Evolutionary conservation across 2,113 vertebrate species (phyloP), one percentile per base, ranked within the genome.

Genomic region (Zapus hudsonius): DNA sequence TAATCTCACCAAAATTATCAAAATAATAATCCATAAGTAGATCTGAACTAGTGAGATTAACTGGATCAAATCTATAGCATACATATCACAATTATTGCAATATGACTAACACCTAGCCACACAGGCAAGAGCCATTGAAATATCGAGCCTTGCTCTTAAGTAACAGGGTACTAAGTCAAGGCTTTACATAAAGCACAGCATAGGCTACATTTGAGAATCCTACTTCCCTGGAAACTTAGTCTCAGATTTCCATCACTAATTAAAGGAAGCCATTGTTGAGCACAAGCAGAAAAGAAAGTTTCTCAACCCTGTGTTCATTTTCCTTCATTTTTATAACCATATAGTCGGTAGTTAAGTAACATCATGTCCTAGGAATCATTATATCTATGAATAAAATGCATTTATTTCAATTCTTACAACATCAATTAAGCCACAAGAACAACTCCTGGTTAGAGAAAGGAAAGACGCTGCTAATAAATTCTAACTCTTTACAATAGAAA

Each of bases 341-440:
- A 33, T 9, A 90, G 22, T 55, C 90, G 33, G 33, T 72, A 29
- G 52, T 42, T 90, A 81, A 84, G 90, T 89, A 94, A 85, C 15
- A 40, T 74, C 42, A 47, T 20, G 61, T 90, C 40, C 61, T 33
- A 61, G 73, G 87, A 81, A 82, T n/a, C 17, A 93, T 36, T 64
- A 47, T 93, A 31, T 27, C 64, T 38, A 74, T 73, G 73, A 94
- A 38, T 79, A 88, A 95, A 66, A 94, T 89, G 75, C 20, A 85
- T 67, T 44, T 67, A 86, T 90, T 92, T 96, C 44, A 79, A 36
- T 44, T 89, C 91, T 94, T 78, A 87, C 70, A 81, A 33, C 23
- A 38, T 66, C 33, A 88, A 10, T 66, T 63, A 22, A 76, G 61
- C 15, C 72, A 44, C 52, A 81, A 95, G 55, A 96, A 59, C 8